Conservation (phyloP, 2,113 vertebrate species). For the Silurus meridionalis region DNA sequence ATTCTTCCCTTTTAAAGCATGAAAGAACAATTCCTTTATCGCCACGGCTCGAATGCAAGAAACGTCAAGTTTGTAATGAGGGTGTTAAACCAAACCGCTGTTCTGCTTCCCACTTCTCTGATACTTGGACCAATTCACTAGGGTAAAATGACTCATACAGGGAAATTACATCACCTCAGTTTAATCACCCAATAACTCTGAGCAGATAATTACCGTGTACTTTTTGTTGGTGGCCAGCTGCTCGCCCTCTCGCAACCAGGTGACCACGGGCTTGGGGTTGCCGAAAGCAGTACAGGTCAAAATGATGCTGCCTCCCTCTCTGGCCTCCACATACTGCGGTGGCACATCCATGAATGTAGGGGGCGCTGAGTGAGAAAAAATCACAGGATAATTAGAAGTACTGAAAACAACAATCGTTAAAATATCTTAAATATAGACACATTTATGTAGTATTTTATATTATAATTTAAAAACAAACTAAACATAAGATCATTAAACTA, state of each 20-base stretch:
- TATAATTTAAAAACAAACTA: no score
- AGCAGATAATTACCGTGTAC: conserved; percentile 80
- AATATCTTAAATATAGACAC: no score
- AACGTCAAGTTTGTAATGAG: neutral
- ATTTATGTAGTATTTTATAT: no score
- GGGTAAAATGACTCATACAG: neutral
- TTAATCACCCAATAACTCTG: neutral
- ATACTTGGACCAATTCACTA: neutral
- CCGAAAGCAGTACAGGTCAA: conserved; percentile 94
- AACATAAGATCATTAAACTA: no score
- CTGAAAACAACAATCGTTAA: no score
- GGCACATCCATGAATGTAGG: conserved; percentile 95
- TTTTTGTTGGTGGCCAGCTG: conserved; percentile 83
- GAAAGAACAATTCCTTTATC: conserved; percentile 3
- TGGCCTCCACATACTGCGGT: conserved; percentile 94
- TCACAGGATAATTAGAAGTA: neutral
- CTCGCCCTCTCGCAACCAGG: conserved; percentile 91
- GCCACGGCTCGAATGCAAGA: neutral
- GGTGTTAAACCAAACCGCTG: neutral
- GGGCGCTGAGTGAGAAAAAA: conserved; percentile 78
- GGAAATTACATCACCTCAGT: neutral
- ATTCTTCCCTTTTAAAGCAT: conserved; percentile 13
- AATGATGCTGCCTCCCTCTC: conserved; percentile 89
- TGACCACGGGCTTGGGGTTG: conserved; percentile 95
- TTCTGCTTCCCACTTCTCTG: neutral